Base-by-base conservation (phyloP, 2,113 vertebrate species). In the Tapirus terrestris region DNA sequence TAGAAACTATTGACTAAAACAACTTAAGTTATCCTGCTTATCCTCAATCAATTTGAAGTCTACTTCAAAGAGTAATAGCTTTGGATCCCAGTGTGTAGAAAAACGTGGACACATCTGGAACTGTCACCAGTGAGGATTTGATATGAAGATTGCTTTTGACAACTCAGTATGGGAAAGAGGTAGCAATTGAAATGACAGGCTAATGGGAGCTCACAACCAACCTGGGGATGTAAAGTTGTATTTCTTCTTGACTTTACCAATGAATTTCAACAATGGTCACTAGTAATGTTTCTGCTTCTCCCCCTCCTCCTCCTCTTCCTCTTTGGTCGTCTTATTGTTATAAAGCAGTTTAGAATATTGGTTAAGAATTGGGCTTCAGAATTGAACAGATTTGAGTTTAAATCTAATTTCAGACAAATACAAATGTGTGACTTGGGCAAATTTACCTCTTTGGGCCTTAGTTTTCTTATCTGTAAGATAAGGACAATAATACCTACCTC, bases 11-110 rank as follows among this genome's bases (percentile, higher is more conserved):
- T 92, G 48, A 82, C 65, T 86, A 79, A 95, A 97, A 97, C 93
- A 53, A 90, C 83, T 89, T 85, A 53, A 90, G 84, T 89, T 85
- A 89, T 93, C 51, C 31, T 93, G 16, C 16, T 93, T 23, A 89
- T 96, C 17, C 39, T 97, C 56, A 90, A 87, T 87, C 65, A 94
- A 63, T 94, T 82, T 97, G 88, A 89, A 91, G 27, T 94, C n/a
- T 84, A 61, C n/a, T 85, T 96, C 63, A 94, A 58, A 86, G 61
- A 97, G 23, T 85, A 94, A 87, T 80, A 70, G 14, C 39, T 94
- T 95, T 90, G 70, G 27, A 90, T 84, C 11, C 10, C 56, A 88
- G 25, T 81, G 33, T 91, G 18, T 58, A 88, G 65, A 87, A 91
- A 87, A 95, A 90, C 60, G 8, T 77, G 60, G 92, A 90, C 29